Base-by-base conservation (phyloP, 2,888 invertebrate genomes). In the Clostera curtula region DNA sequence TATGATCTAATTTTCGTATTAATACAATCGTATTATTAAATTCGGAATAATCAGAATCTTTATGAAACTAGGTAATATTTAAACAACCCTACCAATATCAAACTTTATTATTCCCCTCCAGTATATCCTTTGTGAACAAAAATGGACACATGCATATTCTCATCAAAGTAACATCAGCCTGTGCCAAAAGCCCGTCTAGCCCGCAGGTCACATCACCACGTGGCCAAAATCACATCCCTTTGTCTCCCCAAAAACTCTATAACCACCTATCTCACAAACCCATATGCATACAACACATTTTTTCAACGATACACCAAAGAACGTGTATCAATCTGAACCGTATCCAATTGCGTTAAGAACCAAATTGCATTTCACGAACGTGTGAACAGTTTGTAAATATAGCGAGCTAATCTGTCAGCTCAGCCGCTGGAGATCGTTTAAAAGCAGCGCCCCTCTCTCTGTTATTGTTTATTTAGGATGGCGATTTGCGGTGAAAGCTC, bases 391-490 rank as follows among this genome's bases (percentile, higher is more conserved):
- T 64, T 59, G 66, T 51, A 61, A 61, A 64, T 70, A 56, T 68
- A 71, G 70, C 54, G 53, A 56, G 70, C 74, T 83, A 82, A 83
- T 83, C 82, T 79, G 75, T 73, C 75, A 80, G 80, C 77, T 77
- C 77, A 80, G 74, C 69, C 69, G 57, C 61, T 66, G 62, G 68
- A 79, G 75, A 77, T 75, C 77, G 75, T 75, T 77, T 77, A 74
- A 80, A 80, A 80, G 80, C 77, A 60, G 57, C 62, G 62, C 71
- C 72, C 75, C 73, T 64, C 48, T 61, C 39, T 60, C 54, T 74
- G 72, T 77, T 79, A 80, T 82, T 83, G 82, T 83, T 82, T 83
- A 75, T 82, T 82, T 83, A 82, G 82, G 82, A 77, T 68, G 69
- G 66, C 68, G 63, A 73, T 73, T 74, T 67, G 73, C 61, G 67